Conservation (phyloP, 2,113 vertebrate genomes). For the Hippolais icterina region DNA sequence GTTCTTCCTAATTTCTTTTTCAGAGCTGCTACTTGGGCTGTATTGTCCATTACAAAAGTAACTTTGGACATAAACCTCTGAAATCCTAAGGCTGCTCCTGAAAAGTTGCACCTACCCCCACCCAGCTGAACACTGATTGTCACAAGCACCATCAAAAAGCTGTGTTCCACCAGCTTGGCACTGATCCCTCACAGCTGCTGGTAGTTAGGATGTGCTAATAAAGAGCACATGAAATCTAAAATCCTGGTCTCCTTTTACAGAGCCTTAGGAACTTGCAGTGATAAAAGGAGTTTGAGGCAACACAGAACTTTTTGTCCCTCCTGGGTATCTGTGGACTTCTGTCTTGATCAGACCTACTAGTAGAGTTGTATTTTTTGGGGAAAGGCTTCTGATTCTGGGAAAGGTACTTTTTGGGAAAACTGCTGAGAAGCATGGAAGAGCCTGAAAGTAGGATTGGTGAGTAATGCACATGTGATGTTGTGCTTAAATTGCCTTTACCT, state of each 20-base stretch:
- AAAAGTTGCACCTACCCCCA: not conserved
- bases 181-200: not conserved
- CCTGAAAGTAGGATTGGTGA: rapidly evolving
- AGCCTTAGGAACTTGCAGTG: not conserved
- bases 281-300: not conserved
- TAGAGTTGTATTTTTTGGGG: rapidly evolving
- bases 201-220: not conserved
- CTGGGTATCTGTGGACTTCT: rapidly evolving
- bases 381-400: not conserved
- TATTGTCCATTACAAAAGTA: not conserved
- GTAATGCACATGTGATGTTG: rapidly evolving
- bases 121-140: rapidly evolving
- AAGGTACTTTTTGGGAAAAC: not conserved
- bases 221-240: not conserved
- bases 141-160: rapidly evolving
- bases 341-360: rapidly evolving
- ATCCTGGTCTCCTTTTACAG: not conserved
- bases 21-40: not conserved
- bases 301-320: rapidly evolving
- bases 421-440: not conserved
- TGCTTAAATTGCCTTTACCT: not conserved
- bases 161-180: not conserved
- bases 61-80: not conserved
- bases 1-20: not conserved
- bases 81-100: not conserved